Conservation (phyloP, 2,888 invertebrate genomes). For the Temnothorax ravouxi region DNA sequence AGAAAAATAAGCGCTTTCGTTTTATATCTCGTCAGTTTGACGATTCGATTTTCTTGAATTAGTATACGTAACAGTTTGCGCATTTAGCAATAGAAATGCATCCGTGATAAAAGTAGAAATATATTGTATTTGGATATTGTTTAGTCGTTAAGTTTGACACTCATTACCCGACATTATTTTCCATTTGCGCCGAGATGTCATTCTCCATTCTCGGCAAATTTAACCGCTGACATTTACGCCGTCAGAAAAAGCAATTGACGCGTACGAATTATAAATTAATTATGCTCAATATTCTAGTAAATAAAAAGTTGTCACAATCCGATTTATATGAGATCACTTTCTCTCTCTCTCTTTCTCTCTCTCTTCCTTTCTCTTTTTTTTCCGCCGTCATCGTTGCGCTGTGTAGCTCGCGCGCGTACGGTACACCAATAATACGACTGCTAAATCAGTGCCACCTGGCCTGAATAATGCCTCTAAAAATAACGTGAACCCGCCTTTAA, state of each 20-base stretch:
- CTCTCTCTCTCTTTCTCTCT: neutral
- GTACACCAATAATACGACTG: constrained; percentile 77
- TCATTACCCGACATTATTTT: constrained; percentile 10
- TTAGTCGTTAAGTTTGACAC: neutral
- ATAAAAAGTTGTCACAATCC: neutral
- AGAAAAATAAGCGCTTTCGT: constrained; percentile 1
- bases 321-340: constrained; percentile 41
- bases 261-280: constrained; percentile 42
- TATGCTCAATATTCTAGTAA: neutral
- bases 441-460: constrained; percentile 84
- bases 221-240: constrained; percentile 20
- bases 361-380: neutral
- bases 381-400: constrained; percentile 67
- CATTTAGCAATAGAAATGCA: neutral
- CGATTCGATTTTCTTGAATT: neutral
- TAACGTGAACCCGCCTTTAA: constrained; percentile 75
- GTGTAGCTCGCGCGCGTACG: constrained; percentile 45
- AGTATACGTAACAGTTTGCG: neutral
- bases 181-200: constrained; percentile 6
- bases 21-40: constrained; percentile 6
- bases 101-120: neutral
- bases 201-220: constrained; percentile 1
- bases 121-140: neutral
- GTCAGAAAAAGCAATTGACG: constrained; percentile 11
- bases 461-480: constrained; percentile 83